phyloP scores from a whole-genome alignment of 2,888 invertebrate species.

The Luperina testacea region DNA sequence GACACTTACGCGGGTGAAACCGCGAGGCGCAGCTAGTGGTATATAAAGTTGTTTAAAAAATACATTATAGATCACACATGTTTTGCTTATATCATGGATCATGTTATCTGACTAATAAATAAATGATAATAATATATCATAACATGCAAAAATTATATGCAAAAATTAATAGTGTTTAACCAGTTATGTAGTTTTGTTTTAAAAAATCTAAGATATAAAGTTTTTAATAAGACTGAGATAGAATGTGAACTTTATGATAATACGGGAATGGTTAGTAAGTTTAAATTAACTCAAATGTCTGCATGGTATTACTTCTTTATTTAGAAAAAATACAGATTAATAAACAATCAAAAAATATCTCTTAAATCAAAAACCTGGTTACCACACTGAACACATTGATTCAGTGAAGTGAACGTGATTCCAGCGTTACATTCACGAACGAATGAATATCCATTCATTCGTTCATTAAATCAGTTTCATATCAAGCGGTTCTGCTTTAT shows the following conservation, averaged over 20 bases:
- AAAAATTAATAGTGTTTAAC: no score
- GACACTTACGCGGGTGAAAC: no score
- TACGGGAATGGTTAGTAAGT: background rate
- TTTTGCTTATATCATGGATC: no score
- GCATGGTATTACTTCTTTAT: background rate
- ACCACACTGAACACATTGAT: conserved; percentile 70
- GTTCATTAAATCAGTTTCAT: conserved; percentile 83
- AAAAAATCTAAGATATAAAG: background rate
- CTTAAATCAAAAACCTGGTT: conserved; percentile 55
- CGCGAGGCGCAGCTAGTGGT: no score
- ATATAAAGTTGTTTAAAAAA: no score
- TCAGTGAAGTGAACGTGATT: conserved; percentile 80
- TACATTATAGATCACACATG: no score
- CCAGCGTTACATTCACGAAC: conserved; percentile 79
- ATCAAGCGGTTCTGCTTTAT: conserved; percentile 71
- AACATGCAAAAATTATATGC: no score
- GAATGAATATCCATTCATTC: conserved; percentile 81
- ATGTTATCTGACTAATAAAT: no score
- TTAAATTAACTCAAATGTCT: background rate
- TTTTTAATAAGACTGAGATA: background rate
- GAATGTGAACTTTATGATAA: background rate
- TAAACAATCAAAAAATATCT: conserved; percentile 34
- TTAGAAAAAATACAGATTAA: background rate
- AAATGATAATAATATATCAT: no score
- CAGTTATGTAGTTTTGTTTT: background rate